Evolutionary conservation across 2,797 vertebrate genomes (phyloP), one percentile per base, ranked within the genome.

Genomic region (Lateolabrax maculatus): DNA sequence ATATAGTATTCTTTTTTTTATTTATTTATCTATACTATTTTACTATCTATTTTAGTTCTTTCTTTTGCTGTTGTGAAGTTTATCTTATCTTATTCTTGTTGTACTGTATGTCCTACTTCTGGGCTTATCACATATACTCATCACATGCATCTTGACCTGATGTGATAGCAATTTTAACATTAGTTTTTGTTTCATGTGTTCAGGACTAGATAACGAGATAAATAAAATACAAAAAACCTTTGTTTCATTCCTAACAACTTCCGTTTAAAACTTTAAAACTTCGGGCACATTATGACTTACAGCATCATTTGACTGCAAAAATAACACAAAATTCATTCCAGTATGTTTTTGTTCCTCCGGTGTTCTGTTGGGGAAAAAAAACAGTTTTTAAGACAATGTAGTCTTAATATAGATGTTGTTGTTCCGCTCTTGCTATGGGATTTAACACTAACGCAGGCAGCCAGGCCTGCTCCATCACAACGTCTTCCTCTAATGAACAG

Each of bases 401-500:
- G 55, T 83, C 82, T 68, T 82, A 79, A 88, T 79, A 84, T 84
- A 90, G 86, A 84, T 53, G 84, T 48, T 71, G 84, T 78, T 79
- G 79, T 70, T 75, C 58, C 63, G 80, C 77, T 86, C 61, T 43
- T 44, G 86, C 72, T 51, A 37, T 31, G 75, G 72, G 80, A 55
- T 84, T 77, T 86, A 90, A 93, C 83, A 44, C 77, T 87, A 87
- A 87, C 84, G 15, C 85, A 75, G 83, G 87, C 77, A 84, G 91
- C 89, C 88, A 89, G 86, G 89, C 84, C 73, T 3, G 71, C 70
- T 91, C 83, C 87, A 73, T 92, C 92, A 89, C 75, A 19, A 66
- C 79, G 69, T 79, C 90, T 64, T 60, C 73, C 76, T 80, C 88
- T 90, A 93, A 94, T 90, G 89, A 93, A 81, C 87, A 85, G 75